Conservation (phyloP, 2,797 vertebrate species). For the Diglossa cyanea region DNA sequence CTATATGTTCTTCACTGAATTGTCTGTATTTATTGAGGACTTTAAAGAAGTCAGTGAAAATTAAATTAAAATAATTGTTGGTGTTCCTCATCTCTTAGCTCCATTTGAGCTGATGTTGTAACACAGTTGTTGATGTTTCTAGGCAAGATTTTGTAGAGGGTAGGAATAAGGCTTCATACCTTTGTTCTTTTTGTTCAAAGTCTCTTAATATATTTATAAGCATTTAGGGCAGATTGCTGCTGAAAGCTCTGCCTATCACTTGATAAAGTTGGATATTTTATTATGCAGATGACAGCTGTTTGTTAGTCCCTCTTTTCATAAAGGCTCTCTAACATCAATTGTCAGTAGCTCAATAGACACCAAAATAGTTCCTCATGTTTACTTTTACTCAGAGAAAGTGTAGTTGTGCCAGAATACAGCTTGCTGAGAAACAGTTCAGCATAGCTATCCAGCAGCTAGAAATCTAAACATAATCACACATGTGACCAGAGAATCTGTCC, state of each 20-base stretch:
- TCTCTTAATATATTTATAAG: not conserved
- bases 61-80: not conserved
- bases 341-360: not conserved
- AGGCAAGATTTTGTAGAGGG: not conserved
- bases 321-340: not conserved
- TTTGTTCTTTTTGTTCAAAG: not conserved
- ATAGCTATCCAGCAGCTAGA: not conserved
- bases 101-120: not conserved
- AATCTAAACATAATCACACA: not conserved
- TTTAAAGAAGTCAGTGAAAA: not conserved
- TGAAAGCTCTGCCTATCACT: not conserved
- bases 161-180: not conserved
- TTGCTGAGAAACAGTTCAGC: not conserved
- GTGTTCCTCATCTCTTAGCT: not conserved
- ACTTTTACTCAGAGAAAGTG: not conserved
- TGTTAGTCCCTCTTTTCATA: not conserved
- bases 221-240: not conserved
- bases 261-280: not conserved
- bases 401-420: not conserved
- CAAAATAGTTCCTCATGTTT: not conserved
- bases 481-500: not conserved
- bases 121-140: not conserved
- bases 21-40: not conserved
- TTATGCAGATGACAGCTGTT: not conserved
- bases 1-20: not conserved